phyloP scores from a whole-genome alignment of 1,140 invertebrate genomes.

The Metopolophium dirhodum region DNA sequence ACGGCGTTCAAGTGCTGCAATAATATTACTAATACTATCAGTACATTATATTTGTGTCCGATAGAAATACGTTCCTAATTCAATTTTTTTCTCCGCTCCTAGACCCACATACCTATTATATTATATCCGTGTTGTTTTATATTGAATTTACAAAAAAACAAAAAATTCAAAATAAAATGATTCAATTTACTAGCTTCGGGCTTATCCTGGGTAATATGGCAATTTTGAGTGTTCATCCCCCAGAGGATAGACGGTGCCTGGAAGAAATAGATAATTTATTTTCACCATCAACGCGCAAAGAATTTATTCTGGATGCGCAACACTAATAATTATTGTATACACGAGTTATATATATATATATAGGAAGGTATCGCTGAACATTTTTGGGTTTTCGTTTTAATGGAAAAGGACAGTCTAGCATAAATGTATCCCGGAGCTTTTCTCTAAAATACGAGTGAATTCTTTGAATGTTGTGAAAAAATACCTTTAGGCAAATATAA shows the following conservation, averaged over 20 bases:
- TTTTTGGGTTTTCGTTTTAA: neutral
- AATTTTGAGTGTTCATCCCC: neutral
- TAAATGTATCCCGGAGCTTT: neutral
- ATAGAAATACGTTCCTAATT: neutral
- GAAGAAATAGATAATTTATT: slow-evolving; percentile 13
- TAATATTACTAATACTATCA: neutral
- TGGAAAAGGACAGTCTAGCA: neutral
- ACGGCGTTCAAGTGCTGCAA: neutral
- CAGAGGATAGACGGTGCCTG: neutral
- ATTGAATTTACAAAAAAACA: neutral
- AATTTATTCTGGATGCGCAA: neutral
- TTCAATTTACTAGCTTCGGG: neutral
- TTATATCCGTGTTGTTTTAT: neutral
- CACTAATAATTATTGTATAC: neutral
- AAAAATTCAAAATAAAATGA: neutral
- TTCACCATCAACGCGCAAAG: neutral
- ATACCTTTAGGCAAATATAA: neutral
- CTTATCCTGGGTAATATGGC: neutral
- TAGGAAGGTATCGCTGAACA: neutral
- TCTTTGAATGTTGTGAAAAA: neutral
- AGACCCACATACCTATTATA: neutral
- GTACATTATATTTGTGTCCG: neutral
- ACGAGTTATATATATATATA: neutral
- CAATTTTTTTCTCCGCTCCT: neutral
- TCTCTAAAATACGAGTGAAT: neutral